Percentiles rank a stretch among this genome's conserved stretches.
These are phyloP conservation scores for Eristalinus sepulchralis DNA, from an alignment of 2,888 invertebrate species.

Conservation along the genomic window DNA sequence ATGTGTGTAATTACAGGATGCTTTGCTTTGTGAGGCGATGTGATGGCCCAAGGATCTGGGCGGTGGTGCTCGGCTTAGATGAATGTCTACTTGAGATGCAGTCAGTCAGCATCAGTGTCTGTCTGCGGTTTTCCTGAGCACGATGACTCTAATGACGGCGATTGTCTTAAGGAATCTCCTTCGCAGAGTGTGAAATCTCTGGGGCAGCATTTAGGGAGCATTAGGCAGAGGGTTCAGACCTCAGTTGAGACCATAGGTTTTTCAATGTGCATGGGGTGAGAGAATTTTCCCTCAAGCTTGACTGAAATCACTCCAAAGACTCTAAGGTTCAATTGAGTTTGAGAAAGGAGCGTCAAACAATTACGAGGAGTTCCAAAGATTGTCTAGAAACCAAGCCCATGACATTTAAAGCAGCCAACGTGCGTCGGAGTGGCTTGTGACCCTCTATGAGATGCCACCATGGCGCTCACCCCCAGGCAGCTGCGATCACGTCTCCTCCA, in stretches of 20 bases:
- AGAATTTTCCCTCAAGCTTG: no score
- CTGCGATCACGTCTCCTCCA: constrained; percentile 8
- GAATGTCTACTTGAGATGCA: background rate
- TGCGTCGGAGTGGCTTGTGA: background rate
- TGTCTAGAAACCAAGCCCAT: no score
- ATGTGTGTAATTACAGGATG: constrained; percentile 63
- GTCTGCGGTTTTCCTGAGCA: background rate
- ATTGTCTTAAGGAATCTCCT: background rate
- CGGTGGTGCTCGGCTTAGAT: background rate
- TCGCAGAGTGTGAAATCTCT: background rate
- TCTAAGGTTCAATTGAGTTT: no score
- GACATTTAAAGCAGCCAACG: no score
- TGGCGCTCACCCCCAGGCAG: background rate
- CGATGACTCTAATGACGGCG: background rate
- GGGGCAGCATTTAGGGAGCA: background rate
- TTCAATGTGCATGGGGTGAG: no score
- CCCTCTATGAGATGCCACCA: background rate
- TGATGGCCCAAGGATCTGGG: background rate
- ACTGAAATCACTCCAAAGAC: no score
- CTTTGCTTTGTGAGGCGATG: background rate
- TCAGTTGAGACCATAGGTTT: no score
- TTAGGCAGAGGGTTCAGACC: no score
- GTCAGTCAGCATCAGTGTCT: background rate
- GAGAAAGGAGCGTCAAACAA: no score
- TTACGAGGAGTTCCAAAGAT: no score